phyloP scores from a whole-genome alignment of 35 echinoderm and acorn worm genomes.

The Heliocidaris tuberculata region DNA sequence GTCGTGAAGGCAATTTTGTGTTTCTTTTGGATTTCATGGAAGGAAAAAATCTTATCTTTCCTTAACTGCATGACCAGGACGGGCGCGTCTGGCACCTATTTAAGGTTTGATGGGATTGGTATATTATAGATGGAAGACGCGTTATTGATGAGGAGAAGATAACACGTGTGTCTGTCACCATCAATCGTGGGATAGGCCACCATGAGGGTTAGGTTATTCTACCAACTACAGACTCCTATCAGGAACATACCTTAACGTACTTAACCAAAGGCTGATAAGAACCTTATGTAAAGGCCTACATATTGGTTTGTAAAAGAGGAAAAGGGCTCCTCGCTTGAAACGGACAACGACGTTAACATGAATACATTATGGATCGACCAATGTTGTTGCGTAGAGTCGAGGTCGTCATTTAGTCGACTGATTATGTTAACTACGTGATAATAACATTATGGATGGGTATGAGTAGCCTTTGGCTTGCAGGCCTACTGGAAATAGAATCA shows the following conservation, averaged over 20 bases:
- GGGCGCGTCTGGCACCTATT: not conserved
- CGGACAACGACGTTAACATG: not conserved
- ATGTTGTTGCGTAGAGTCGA: not conserved
- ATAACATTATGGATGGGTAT: not conserved
- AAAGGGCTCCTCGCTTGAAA: not conserved
- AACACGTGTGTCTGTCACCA: not conserved
- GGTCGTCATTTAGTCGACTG: not conserved
- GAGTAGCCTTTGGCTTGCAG: not conserved
- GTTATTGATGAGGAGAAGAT: not conserved
- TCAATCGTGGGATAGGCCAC: not conserved
- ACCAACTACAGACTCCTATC: not conserved
- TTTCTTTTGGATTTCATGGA: no score
- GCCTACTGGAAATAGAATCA: not conserved
- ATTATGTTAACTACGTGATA: not conserved
- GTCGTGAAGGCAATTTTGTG: no score
- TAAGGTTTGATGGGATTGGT: not conserved
- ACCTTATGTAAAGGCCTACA: not conserved
- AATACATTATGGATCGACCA: not conserved
- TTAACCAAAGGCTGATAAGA: not conserved
- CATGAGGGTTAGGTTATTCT: not conserved
- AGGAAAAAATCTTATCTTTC: no score
- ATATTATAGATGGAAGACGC: constrained; percentile 4
- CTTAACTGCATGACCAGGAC: not conserved
- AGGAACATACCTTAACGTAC: not conserved
- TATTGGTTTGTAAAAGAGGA: not conserved